Conservation (phyloP, 2,113 vertebrate genomes). For the Grallaria varia region DNA sequence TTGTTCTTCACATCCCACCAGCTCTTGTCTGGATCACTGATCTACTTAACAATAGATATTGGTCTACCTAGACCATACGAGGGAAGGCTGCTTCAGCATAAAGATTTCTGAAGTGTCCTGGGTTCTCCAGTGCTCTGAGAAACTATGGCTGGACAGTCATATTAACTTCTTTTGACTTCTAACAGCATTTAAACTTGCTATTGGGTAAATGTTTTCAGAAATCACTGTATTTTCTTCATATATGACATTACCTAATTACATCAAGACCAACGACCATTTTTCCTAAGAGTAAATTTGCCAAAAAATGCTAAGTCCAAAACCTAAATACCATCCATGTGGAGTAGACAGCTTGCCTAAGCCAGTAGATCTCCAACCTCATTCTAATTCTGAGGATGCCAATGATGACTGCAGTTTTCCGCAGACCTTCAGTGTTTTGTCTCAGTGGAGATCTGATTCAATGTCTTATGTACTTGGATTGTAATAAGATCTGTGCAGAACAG, state of each 20-base stretch:
- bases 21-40: not conserved
- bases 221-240: not conserved
- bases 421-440: not conserved
- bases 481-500: not conserved
- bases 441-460: not conserved
- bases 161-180: not conserved
- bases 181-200: not conserved
- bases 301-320: not conserved
- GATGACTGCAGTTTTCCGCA: not conserved
- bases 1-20: not conserved
- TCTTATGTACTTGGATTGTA: not conserved
- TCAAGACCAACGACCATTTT: not conserved
- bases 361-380: not conserved
- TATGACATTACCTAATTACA: not conserved
- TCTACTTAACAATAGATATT: not conserved
- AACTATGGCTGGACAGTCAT: not conserved
- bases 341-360: not conserved
- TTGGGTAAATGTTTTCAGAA: not conserved
- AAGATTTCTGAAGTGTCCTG: not conserved
- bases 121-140: not conserved
- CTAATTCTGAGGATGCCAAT: not conserved
- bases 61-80: not conserved
- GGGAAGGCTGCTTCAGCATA: not conserved
- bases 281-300: not conserved
- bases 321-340: not conserved